Base-by-base conservation (phyloP, 1,140 invertebrate genomes). In the Acromyrmex echinatior region DNA sequence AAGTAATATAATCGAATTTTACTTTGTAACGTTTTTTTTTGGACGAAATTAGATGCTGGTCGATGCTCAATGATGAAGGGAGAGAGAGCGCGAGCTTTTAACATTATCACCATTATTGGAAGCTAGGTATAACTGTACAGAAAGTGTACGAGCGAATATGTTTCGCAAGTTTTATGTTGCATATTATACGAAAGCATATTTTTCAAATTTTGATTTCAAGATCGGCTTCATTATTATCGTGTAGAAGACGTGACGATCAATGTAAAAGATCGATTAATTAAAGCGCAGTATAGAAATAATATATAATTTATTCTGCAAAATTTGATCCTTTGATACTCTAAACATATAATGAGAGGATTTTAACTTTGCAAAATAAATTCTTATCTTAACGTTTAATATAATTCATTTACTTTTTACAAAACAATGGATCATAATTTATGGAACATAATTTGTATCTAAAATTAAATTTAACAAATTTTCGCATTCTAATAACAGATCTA, bases 381-480 rank as follows among this genome's bases (percentile, higher is more conserved):
- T 35, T 56, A 39, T 56, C 10, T 31, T 35, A 56, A 56, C 3
- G 5, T 56, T 58, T 74, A 25, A 25, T 25, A 9, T 56, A 56
- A 35, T 60, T 77, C 21, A 62, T 7, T 25, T 45, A 45, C 9
- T 25, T 28, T 62, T 60, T 21, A 25, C 21, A 62, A 21, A 3
- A 45, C n/a, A 49, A 14, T 25, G 39, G 39, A 31, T 74, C 18
- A 28, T 56, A 74, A 21, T 21, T 60, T 39, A 14, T 35, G 60
- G n/a, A 6, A 21, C 18, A 51, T 51, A 51, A 51, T 51, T 51
- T 51, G 14, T n/a, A 31, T n/a, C 25, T 18, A 21, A 60, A 74
- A 74, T 74, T 56, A 53, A 56, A 62, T 77, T 39, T 25, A 77
- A 77, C 7, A 62, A 62, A 39, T 31, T n/a, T 39, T 77, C 2